A percentile compares a stretch with the other conserved stretches of the same genome.
Conservation (phyloP, 2,113 vertebrate species). For the Cryptoleucopteryx plumbea region DNA sequence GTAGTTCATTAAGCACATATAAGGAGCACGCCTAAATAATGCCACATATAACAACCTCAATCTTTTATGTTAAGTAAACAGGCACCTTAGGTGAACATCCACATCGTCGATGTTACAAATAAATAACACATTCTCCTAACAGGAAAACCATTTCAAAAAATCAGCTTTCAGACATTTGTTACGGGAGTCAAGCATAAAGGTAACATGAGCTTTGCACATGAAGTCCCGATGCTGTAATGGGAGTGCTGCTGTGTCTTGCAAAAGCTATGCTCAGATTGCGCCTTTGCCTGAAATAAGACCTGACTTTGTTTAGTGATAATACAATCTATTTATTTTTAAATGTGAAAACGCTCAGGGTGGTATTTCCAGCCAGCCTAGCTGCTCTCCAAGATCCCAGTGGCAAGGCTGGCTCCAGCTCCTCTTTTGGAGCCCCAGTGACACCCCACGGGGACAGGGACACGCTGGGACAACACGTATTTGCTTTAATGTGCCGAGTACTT, state of each 20-base stretch:
- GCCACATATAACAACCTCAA: not conserved
- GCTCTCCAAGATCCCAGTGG: not conserved
- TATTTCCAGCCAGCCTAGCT: not conserved
- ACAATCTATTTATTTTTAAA: not conserved
- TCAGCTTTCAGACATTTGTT: not conserved
- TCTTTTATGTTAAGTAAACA: not conserved
- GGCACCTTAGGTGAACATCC: not conserved
- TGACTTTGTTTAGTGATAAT: not conserved
- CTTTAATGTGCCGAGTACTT: not conserved
- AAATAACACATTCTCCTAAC: not conserved
- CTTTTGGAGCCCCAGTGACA: not conserved
- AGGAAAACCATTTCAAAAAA: not conserved
- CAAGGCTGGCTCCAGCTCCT: not conserved
- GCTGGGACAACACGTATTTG: not conserved
- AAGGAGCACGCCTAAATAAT: not conserved
- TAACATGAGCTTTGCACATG: not conserved
- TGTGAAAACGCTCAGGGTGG: not conserved
- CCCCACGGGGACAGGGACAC: fast-evolving
- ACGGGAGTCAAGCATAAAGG: not conserved
- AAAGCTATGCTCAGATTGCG: not conserved
- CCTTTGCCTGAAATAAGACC: not conserved
- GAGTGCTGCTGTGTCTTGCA: not conserved
- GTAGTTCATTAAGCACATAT: not conserved
- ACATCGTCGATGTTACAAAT: fast-evolving
- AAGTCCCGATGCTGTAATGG: fast-evolving